These are phyloP conservation scores for Galeruca laticollis DNA, from an alignment of 2,888 invertebrate genomes.

Conservation along the genomic window DNA sequence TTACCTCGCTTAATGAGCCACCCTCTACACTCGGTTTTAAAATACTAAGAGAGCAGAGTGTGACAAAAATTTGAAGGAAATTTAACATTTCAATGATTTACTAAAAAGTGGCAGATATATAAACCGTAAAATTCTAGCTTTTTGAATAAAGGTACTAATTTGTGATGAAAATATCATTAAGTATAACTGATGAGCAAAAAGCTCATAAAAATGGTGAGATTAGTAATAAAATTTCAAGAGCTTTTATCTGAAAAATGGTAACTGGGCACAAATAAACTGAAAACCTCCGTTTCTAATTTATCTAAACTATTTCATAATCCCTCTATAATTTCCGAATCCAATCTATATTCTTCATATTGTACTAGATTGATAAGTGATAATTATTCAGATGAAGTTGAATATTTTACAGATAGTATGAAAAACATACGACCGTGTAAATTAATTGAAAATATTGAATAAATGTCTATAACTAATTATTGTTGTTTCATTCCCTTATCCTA, in stretches of 20 bases:
- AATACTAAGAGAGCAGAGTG: too few relatives aligned
- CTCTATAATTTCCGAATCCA: conserved; percentile 44
- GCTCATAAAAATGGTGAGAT: too few relatives aligned
- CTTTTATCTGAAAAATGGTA: neutral
- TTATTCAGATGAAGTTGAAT: conserved; percentile 48
- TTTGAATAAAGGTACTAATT: too few relatives aligned
- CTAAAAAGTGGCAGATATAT: too few relatives aligned
- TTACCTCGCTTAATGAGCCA: too few relatives aligned
- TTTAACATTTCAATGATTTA: too few relatives aligned
- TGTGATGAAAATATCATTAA: too few relatives aligned
- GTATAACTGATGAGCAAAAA: too few relatives aligned
- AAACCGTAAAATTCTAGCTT: too few relatives aligned
- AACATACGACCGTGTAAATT: conserved; percentile 57
- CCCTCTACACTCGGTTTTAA: too few relatives aligned
- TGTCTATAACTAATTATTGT: conserved; percentile 52
- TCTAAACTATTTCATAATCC: conserved; percentile 24
- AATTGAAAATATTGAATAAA: conserved; percentile 58
- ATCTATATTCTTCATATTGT: conserved; percentile 63
- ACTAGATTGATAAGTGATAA: conserved; percentile 58
- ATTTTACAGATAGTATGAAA: conserved; percentile 54
- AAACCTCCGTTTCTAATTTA: conserved; percentile 8
- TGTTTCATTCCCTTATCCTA: conserved; percentile 17
- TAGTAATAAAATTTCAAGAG: too few relatives aligned
- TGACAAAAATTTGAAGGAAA: too few relatives aligned
- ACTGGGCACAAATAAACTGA: neutral